These are phyloP conservation scores for Coelopa pilipes DNA, from an alignment of 2,888 invertebrate genomes.

Conservation along the genomic window DNA sequence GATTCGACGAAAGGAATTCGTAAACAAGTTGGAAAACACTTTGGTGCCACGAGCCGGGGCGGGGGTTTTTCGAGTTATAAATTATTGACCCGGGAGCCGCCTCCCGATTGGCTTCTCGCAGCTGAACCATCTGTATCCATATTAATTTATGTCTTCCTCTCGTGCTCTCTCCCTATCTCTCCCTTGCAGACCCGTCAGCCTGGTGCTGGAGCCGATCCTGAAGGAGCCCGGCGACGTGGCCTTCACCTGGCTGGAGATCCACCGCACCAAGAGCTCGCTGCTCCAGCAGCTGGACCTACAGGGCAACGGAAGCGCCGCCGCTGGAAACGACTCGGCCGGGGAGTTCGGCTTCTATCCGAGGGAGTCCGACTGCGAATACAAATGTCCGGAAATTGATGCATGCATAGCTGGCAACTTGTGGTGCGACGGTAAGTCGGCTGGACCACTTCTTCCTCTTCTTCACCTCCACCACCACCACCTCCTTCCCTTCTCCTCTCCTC, in stretches of 20 bases:
- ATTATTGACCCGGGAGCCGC: too few relatives aligned
- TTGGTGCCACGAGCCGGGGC: too few relatives aligned
- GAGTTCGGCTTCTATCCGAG: conserved; percentile 67
- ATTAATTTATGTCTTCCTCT: not conserved
- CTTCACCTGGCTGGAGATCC: conserved; percentile 83
- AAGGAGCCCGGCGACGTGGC: conserved; percentile 79
- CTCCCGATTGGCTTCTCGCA: not conserved
- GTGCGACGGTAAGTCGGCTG: conserved; percentile 74
- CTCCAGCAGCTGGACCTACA: conserved; percentile 71
- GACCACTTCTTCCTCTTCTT: too few relatives aligned
- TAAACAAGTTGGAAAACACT: too few relatives aligned
- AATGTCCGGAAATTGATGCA: conserved; percentile 80
- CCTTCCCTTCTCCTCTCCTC: too few relatives aligned
- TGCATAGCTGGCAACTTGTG: conserved; percentile 80
- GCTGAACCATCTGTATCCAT: not conserved
- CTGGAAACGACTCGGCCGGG: conserved; percentile 63
- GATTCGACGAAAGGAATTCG: too few relatives aligned
- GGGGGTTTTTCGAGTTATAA: too few relatives aligned
- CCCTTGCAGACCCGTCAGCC: conserved; percentile 69
- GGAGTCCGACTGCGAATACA: conserved; percentile 71
- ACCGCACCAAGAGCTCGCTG: conserved; percentile 72
- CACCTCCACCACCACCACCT: too few relatives aligned
- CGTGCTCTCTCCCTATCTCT: not conserved
- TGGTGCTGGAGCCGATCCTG: conserved; percentile 77
- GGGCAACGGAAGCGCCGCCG: conserved; percentile 57